Conservation (phyloP, 30 jellyfish, hydroid and myxozoan genomes). For the Calvadosia cruxmelitensis region DNA sequence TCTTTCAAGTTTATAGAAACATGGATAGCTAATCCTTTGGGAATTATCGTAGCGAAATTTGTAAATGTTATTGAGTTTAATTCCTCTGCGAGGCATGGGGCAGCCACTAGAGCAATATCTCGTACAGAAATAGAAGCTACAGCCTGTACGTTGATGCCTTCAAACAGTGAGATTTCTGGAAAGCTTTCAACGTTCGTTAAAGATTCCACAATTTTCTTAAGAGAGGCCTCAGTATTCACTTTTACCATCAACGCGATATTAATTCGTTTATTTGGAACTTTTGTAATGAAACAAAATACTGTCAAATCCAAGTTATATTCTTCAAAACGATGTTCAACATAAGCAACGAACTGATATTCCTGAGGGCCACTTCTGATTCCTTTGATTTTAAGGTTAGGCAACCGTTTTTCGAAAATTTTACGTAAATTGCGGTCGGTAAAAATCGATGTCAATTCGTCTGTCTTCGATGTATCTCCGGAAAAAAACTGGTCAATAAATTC, state of each 20-base stretch:
- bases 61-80: too few species aligned
- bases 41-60: background rate
- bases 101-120: background rate
- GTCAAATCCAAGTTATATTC: background rate
- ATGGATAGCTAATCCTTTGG: background rate
- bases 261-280: background rate
- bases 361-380: background rate
- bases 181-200: background rate
- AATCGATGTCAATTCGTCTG: background rate
- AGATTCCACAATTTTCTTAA: background rate
- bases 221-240: background rate
- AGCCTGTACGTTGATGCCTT: background rate
- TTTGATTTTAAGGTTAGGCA: background rate
- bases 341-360: background rate
- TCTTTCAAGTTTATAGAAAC: background rate
- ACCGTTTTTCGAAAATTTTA: background rate
- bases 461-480: background rate
- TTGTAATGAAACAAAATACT: background rate
- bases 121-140: background rate
- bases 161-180: background rate
- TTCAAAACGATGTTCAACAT: background rate
- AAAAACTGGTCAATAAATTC: background rate
- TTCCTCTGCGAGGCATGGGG: background rate
- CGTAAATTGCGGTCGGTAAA: background rate
- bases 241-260: background rate